These are phyloP conservation scores for Trimorus sp. DNA, from an alignment of 2,888 invertebrate genomes.

Conservation along the genomic window DNA sequence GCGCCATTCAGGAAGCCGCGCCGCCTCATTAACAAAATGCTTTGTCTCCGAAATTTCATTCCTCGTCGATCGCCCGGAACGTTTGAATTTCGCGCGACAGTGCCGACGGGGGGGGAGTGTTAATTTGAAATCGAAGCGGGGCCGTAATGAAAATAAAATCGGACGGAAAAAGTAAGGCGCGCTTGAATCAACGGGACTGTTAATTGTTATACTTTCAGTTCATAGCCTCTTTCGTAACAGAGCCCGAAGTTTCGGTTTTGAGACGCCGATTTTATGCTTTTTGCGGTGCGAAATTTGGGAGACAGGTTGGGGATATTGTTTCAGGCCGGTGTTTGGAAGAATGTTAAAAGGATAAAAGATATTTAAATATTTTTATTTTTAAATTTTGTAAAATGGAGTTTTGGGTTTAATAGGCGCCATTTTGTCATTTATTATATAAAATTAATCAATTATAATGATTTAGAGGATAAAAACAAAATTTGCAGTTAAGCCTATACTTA, in stretches of 20 bases:
- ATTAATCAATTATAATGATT: no score
- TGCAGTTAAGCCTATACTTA: no score
- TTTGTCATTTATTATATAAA: no score
- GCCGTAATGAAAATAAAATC: slow-evolving; percentile 61
- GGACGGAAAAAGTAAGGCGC: slow-evolving; percentile 63
- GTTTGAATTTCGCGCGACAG: no score
- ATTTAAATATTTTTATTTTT: no score
- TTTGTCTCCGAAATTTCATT: slow-evolving; percentile 38
- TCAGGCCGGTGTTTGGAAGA: no score
- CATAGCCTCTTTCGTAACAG: slow-evolving; percentile 60
- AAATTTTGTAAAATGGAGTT: no score
- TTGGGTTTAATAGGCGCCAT: no score
- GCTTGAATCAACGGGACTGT: slow-evolving; percentile 72
- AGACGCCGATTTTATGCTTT: slow-evolving; percentile 25
- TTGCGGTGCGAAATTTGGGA: not conserved
- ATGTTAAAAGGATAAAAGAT: no score
- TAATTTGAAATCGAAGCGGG: slow-evolving; percentile 43
- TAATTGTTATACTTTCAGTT: slow-evolving; percentile 74
- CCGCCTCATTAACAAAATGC: slow-evolving; percentile 33
- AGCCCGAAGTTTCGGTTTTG: slow-evolving; percentile 6
- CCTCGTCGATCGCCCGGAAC: not conserved
- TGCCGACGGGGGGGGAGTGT: not conserved
- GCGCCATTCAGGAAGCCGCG: slow-evolving; percentile 43
- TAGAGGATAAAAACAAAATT: no score
- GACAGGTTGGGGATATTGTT: no score